phyloP scores from a whole-genome alignment of 2,888 invertebrate genomes.

The Amitus sp. region DNA sequence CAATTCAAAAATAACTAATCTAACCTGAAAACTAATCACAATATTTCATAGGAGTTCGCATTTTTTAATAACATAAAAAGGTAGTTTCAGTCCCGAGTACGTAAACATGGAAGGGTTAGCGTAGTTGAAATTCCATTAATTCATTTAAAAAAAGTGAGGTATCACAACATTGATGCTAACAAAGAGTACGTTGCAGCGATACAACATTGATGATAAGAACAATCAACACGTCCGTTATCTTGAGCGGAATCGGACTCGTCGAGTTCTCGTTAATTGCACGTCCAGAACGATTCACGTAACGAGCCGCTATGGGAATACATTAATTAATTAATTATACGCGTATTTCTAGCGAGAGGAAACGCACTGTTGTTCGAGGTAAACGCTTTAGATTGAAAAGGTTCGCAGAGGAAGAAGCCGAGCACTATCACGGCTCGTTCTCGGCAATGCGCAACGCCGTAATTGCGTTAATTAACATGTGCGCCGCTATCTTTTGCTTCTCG shows the following conservation, averaged over 20 bases:
- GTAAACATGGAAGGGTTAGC: too few relatives aligned
- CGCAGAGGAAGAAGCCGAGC: constrained; percentile 36
- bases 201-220: constrained; percentile 36
- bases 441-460: constrained; percentile 37
- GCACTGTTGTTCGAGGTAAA: constrained; percentile 39
- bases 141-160: too few relatives aligned
- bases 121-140: too few relatives aligned
- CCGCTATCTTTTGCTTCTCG: constrained; percentile 34
- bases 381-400: constrained; percentile 35
- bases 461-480: constrained; percentile 44
- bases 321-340: constrained; percentile 49
- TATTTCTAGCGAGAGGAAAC: constrained; percentile 41
- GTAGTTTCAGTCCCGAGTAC: too few relatives aligned
- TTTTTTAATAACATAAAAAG: too few relatives aligned
- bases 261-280: constrained; percentile 37
- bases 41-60: too few relatives aligned
- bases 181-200: constrained; percentile 25
- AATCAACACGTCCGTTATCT: constrained; percentile 40
- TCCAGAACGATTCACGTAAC: constrained; percentile 46
- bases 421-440: constrained; percentile 32
- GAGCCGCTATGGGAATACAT: constrained; percentile 49
- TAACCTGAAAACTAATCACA: too few relatives aligned
- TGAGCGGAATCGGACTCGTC: constrained; percentile 36
- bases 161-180: not conserved
- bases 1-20: too few relatives aligned